Conservation (phyloP, 2,888 invertebrate species). For the Pinctada fucata region DNA sequence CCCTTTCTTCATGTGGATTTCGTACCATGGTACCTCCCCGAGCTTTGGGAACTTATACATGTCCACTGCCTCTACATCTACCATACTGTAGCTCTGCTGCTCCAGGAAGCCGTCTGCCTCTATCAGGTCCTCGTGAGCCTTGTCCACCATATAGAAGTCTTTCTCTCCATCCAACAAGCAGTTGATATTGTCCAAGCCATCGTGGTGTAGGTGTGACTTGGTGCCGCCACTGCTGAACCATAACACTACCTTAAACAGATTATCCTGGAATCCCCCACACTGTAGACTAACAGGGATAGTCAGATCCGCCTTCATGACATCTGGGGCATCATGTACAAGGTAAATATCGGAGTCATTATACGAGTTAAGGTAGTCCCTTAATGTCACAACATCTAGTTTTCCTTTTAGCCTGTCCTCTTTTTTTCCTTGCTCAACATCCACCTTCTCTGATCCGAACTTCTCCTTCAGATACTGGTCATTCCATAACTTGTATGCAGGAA, state of each 20-base stretch:
- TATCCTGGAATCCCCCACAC: slow-evolving; percentile 68
- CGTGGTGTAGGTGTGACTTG: slow-evolving; percentile 69
- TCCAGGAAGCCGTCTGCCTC: slow-evolving; percentile 57
- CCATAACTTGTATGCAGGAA: slow-evolving; percentile 66
- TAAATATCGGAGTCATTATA: slow-evolving; percentile 64
- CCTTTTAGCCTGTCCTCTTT: slow-evolving; percentile 60
- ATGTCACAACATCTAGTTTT: slow-evolving; percentile 41
- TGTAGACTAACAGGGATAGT: slow-evolving; percentile 60
- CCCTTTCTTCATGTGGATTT: slow-evolving; percentile 62
- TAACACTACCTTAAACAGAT: slow-evolving; percentile 58
- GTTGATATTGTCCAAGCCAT: slow-evolving; percentile 69
- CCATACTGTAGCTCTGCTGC: slow-evolving; percentile 60
- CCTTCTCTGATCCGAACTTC: slow-evolving; percentile 53
- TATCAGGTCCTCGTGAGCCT: slow-evolving; percentile 58
- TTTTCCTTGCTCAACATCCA: slow-evolving; percentile 62
- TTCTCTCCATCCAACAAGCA: slow-evolving; percentile 70
- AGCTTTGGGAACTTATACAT: slow-evolving; percentile 59
- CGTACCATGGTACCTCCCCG: slow-evolving; percentile 58
- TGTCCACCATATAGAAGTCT: slow-evolving; percentile 65
- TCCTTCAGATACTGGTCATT: slow-evolving; percentile 65
- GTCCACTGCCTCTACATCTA: slow-evolving; percentile 70
- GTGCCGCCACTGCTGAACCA: slow-evolving; percentile 71
- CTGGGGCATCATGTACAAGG: slow-evolving; percentile 61
- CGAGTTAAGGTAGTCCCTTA: slow-evolving; percentile 56
- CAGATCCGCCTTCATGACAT: slow-evolving; percentile 63